Evolutionary conservation across 2,797 vertebrate species (phyloP), one percentile per base, ranked within the genome.

Genomic region (Alcedo quadribrachys): DNA sequence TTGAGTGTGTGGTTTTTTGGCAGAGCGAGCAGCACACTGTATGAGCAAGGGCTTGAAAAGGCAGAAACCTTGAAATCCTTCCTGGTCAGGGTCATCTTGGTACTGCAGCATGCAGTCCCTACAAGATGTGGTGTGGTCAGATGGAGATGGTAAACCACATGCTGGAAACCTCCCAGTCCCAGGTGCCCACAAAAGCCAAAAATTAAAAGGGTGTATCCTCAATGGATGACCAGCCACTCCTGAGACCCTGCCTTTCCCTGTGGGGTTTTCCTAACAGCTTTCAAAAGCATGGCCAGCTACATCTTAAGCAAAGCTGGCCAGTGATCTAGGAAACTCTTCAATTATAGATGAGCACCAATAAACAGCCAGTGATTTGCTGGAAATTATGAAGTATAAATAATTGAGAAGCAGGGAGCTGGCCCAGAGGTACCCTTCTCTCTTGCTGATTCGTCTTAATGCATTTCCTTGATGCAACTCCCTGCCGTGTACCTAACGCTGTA

Each of bases 331-430:
- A 98, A 98, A 96, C 87, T 84, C 92, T 96, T 98, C 97, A 97
- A 98, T 98, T 98, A 98, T 98, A 97, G 78, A 98, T 98, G 97
- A 97, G 93, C 93, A 95, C 95, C 97, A 98, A 98, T 98, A 98
- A 98, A 97, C 97, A 98, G 96, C 96, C 96, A 92, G 95, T 62
- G 95, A 98, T 98, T 98, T 98, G 97, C 97, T 98, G 97, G 98
- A 97, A 98, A 98, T 98, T 98, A 98, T 95, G 94, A 96, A 96
- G 71, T 37, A 97, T 98, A 96, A 98, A 98, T 98, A 98, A 98
- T 98, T 98, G 93, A 98, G 94, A 94, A 95, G 96, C 66, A 92
- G 90, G 96, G 96, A 97, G 94, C 32, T 94, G 68, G 95, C 93
- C 83, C 97, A 95, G 95, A 83, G 80, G 94, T 97, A 95, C 95